A percentile compares a stretch with the other conserved stretches of the same genome.
These are phyloP conservation scores for Sorex maritimensis DNA, from an alignment of 2,797 vertebrate genomes.

Conservation along the genomic window DNA sequence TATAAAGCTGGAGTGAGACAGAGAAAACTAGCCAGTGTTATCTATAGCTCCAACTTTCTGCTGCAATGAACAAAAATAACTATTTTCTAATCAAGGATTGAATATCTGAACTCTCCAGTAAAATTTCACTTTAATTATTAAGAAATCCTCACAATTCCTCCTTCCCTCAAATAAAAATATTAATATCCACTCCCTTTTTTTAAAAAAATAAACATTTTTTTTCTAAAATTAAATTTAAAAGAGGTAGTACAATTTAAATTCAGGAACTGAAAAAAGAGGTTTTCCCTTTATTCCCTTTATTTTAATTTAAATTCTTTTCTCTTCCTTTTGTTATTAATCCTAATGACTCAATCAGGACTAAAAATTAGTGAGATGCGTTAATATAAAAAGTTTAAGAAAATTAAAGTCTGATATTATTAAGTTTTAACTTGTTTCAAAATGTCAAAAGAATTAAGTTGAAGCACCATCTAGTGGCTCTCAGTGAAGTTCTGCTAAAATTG, in stretches of 20 bases:
- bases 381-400: background rate
- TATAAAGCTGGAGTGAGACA: background rate
- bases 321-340: slow-evolving; percentile 8
- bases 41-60: background rate
- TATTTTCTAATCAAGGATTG: background rate
- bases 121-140: slow-evolving; percentile 23
- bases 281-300: slow-evolving; percentile 31
- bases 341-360: slow-evolving; percentile 26
- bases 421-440: slow-evolving; percentile 70
- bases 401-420: background rate
- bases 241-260: background rate
- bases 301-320: background rate
- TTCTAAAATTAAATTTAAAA: slow-evolving; percentile 56
- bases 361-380: slow-evolving; percentile 20
- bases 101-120: background rate
- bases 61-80: slow-evolving; percentile 10
- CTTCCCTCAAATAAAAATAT: no score
- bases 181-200: slow-evolving; percentile 2
- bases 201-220: background rate
- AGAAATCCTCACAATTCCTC: background rate
- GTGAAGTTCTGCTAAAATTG: slow-evolving; percentile 58
- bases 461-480: slow-evolving; percentile 90
- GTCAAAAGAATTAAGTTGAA: slow-evolving; percentile 83
- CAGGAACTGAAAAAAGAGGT: background rate
- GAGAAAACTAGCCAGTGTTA: slow-evolving; percentile 26